Evolutionary conservation across 1,140 invertebrate genomes (phyloP).

Genomic region (Papilio dardanus): DNA sequence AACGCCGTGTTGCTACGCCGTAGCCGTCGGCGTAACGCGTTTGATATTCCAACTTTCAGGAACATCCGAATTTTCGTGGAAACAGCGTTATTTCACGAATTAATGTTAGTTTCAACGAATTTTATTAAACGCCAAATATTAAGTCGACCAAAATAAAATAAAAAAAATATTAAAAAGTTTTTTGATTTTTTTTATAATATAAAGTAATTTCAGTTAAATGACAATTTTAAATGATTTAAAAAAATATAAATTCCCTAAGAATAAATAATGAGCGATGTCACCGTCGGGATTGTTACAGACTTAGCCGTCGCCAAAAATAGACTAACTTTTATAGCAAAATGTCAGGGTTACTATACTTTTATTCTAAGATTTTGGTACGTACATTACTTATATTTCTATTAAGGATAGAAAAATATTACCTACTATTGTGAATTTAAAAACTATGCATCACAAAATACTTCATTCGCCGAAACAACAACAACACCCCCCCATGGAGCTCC

Average conservation of each 20-base stretch:
- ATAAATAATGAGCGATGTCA: not conserved
- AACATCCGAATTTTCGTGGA: too few relatives aligned
- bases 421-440: slow-evolving; percentile 30
- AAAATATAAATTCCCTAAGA: not conserved
- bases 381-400: not conserved
- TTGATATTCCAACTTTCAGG: not conserved
- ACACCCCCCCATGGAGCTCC: slow-evolving; percentile 56
- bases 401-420: not conserved
- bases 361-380: not conserved
- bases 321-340: not conserved
- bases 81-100: not conserved
- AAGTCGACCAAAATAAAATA: too few relatives aligned
- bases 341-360: not conserved
- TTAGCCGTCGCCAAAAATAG: not conserved
- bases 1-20: slow-evolving; percentile 12
- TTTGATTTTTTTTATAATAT: too few relatives aligned
- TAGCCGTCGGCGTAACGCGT: not conserved
- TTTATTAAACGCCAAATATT: not conserved
- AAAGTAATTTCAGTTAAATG: not conserved
- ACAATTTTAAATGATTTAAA: not conserved
- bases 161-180: too few relatives aligned
- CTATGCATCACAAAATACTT: slow-evolving; percentile 32
- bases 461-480: slow-evolving; percentile 45
- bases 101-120: not conserved
- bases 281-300: not conserved